Percentiles rank a stretch among this genome's conserved stretches.
phyloP scores from a whole-genome alignment of 2,888 invertebrate genomes.

The Atethmia centrago region DNA sequence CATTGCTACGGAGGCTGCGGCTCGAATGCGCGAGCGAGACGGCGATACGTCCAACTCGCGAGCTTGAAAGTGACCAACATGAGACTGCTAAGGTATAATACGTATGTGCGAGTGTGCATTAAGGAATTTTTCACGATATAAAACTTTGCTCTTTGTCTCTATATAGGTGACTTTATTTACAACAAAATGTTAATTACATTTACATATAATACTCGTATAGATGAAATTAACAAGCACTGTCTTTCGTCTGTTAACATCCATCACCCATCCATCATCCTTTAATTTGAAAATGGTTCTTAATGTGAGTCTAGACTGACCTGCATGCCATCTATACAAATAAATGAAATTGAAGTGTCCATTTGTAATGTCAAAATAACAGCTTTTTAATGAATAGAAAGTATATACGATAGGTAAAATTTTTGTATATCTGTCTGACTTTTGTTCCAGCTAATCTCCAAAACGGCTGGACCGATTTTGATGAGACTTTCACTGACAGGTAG shows the following conservation, averaged over 20 bases:
- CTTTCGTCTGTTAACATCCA: not conserved
- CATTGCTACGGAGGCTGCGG: conserved; percentile 77
- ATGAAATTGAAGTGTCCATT: no score
- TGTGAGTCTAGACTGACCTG: not conserved
- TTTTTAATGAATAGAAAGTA: no score
- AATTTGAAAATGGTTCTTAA: not conserved
- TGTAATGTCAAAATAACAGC: no score
- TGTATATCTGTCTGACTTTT: no score
- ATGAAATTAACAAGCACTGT: conserved; percentile 13
- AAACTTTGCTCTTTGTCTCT: conserved; percentile 60
- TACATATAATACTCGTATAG: not conserved
- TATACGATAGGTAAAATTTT: no score
- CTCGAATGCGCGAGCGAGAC: conserved; percentile 74
- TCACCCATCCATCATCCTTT: not conserved
- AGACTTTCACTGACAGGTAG: no score
- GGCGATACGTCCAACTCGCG: conserved; percentile 63
- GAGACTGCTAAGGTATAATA: conserved; percentile 66
- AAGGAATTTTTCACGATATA: conserved; percentile 66
- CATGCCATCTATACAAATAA: no score
- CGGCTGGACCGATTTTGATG: no score
- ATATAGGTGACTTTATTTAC: conserved; percentile 26
- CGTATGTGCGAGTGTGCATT: conserved; percentile 67
- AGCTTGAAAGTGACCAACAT: conserved; percentile 73
- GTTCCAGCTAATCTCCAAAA: no score
- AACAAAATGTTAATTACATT: not conserved